Percentiles rank a stretch among this genome's conserved stretches.
These are phyloP conservation scores for Balaeniceps rex DNA, from an alignment of 2,113 vertebrate genomes.

Conservation along the genomic window DNA sequence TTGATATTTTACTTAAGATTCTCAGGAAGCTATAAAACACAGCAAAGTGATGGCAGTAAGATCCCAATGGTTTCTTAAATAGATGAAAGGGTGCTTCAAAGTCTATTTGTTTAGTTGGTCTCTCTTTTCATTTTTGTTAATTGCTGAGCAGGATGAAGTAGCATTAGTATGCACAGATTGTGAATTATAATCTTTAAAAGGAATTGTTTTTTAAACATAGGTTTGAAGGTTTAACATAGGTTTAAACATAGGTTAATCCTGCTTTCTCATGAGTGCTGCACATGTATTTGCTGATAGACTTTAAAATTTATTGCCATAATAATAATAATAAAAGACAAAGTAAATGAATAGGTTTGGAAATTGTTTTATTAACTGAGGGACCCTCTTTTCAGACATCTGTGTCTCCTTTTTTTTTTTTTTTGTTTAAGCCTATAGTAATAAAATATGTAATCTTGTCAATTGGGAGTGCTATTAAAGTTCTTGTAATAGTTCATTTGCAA, in stretches of 20 bases:
- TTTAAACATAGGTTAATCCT: neutral
- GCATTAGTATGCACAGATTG: neutral
- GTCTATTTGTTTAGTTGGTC: constrained; percentile 48
- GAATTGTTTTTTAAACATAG: neutral
- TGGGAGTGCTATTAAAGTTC: neutral
- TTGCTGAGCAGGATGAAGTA: constrained; percentile 34
- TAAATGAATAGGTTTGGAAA: neutral
- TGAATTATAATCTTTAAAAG: constrained; percentile 14
- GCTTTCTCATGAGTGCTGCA: neutral
- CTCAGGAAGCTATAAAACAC: constrained; percentile 48
- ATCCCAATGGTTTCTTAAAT: constrained; percentile 8
- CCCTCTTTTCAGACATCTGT: neutral
- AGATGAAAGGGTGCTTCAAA: constrained; percentile 66
- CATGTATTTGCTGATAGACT: neutral
- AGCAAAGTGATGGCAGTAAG: constrained; percentile 2
- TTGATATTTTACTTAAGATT: neutral
- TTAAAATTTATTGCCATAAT: neutral
- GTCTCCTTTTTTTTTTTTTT: neutral
- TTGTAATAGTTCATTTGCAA: neutral
- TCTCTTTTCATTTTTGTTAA: constrained; percentile 62
- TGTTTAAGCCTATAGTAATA: neutral
- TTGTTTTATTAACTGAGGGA: neutral
- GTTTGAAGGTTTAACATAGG: neutral
- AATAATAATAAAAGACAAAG: neutral
- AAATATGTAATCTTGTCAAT: neutral